phyloP scores from a whole-genome alignment of 2,888 invertebrate species.

The Rhingia campestris region DNA sequence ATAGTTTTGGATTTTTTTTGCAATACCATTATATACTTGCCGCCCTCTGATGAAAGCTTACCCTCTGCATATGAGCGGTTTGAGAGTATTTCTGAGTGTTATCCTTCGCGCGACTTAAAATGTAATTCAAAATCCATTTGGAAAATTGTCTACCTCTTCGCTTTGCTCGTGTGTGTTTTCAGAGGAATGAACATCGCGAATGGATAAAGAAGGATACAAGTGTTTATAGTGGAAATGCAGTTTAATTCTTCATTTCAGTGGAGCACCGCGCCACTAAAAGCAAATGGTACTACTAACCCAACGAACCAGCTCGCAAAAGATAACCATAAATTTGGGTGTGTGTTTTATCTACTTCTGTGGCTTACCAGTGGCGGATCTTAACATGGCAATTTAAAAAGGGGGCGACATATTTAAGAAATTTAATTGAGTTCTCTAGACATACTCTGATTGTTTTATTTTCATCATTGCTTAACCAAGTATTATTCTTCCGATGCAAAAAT shows the following conservation, averaged over 20 bases:
- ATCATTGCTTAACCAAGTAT: no score
- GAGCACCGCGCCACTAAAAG: conserved; percentile 11
- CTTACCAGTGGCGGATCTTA: conserved; percentile 24
- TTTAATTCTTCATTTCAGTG: conserved; percentile 57
- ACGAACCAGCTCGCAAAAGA: conserved; percentile 19
- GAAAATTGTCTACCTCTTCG: conserved; percentile 46
- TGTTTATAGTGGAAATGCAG: conserved; percentile 37
- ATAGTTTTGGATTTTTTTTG: conserved; percentile 19
- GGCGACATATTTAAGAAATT: neutral
- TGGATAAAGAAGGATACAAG: conserved; percentile 17
- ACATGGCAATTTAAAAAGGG: neutral
- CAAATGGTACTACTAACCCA: conserved; percentile 24
- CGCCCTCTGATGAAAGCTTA: neutral
- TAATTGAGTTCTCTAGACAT: no score
- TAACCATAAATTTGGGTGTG: conserved; percentile 42
- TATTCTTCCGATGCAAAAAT: no score
- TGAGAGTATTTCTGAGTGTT: conserved; percentile 42
- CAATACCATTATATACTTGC: conserved; percentile 24
- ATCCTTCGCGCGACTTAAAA: conserved; percentile 59
- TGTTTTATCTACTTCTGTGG: neutral
- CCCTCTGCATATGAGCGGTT: conserved; percentile 11
- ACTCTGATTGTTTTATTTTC: no score
- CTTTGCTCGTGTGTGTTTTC: conserved; percentile 13
- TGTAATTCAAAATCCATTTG: conserved; percentile 70
- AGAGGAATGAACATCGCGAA: conserved; percentile 46